These are phyloP conservation scores for Orius laevigatus DNA, from an alignment of 1,140 invertebrate species.

Conservation along the genomic window DNA sequence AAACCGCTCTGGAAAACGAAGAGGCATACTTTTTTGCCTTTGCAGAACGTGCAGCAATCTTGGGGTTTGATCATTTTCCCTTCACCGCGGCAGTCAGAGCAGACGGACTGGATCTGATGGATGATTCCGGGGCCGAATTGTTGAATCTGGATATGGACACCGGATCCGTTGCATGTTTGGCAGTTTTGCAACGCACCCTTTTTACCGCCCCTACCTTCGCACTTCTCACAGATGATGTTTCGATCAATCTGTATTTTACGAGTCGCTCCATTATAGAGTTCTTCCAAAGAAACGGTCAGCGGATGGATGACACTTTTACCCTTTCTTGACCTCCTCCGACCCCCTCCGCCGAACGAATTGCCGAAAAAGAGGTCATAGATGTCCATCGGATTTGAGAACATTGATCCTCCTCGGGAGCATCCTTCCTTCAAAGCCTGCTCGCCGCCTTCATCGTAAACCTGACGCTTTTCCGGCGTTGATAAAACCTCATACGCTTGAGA, in stretches of 20 bases:
- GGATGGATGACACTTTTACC: conserved; percentile 94
- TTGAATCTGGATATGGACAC: conserved; percentile 81
- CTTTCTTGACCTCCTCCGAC: conserved; percentile 44
- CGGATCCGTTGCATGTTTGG: conserved; percentile 68
- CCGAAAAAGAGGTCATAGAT: conserved; percentile 99
- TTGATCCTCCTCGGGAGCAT: conserved; percentile 59
- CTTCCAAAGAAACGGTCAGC: conserved; percentile 81
- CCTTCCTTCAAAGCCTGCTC: conserved; percentile 95
- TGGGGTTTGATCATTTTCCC: conserved; percentile 76
- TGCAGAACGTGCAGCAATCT: conserved; percentile 84
- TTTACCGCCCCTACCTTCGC: conserved; percentile 87
- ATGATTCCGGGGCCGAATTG: conserved; percentile 91
- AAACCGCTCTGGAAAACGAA: no score
- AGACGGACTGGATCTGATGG: conserved; percentile 87
- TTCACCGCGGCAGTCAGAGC: conserved; percentile 71
- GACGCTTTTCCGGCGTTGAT: conserved; percentile 86
- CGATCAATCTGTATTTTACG: conserved; percentile 91
- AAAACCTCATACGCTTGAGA: conserved; percentile 97
- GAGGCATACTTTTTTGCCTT: conserved; percentile 64
- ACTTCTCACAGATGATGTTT: conserved; percentile 95
- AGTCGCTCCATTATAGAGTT: conserved; percentile 90
- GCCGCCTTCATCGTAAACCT: conserved; percentile 91
- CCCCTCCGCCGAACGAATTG: conserved; percentile 37
- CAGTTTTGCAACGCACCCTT: conserved; percentile 85
- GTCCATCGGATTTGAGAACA: conserved; percentile 87